Evolutionary conservation across 2,797 vertebrate genomes (phyloP), one percentile per base, ranked within the genome.

Genomic region (Harpagifer antarcticus): DNA sequence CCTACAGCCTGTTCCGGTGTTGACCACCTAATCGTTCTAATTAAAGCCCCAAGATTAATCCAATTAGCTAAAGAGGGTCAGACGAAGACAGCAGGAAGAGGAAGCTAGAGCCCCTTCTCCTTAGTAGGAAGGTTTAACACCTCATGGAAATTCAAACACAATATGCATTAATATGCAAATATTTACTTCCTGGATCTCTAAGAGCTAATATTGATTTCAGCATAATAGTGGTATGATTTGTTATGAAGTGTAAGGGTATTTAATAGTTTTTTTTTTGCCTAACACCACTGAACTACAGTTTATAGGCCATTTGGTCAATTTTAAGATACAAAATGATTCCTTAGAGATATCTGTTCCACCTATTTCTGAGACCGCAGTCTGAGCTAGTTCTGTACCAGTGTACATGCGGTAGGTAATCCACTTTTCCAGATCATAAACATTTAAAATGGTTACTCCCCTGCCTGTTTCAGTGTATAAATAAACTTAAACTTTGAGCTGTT

Each of bases 1-100:
- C 68, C 68, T 57, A 7, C 61, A 82, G 61, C 70, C 53, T 86
- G 62, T 65, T 31, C 65, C 50, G 69, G 63, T 74, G 74, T 68
- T 61, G 83, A 86, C 86, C 90, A 90, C 84, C 91, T 90, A 80
- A 89, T 87, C 61, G 6, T 81, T 90, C 91, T 92, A 93, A 94
- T 93, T 94, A 93, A 92, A 93, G 89, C 80, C 62, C 71, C 69
- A 66, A 79, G 68, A 91, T 91, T 77, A 88, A 94, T 93, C 91
- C 90, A 90, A 93, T 95, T 92, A 94, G 86, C 56, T 9, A 81
- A 85, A 89, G 85, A 87, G 81, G 82, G 76, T 76, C 85, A 81
- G 65, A 59, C 81, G 86, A 83, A 80, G 81, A 79, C 76, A 81
- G 74, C 49, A 74, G 83, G 68, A 66, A 49, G 57, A 72, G 48